Evolutionary conservation across 2,888 invertebrate species (phyloP).

Genomic region (Apotomis betuletana): DNA sequence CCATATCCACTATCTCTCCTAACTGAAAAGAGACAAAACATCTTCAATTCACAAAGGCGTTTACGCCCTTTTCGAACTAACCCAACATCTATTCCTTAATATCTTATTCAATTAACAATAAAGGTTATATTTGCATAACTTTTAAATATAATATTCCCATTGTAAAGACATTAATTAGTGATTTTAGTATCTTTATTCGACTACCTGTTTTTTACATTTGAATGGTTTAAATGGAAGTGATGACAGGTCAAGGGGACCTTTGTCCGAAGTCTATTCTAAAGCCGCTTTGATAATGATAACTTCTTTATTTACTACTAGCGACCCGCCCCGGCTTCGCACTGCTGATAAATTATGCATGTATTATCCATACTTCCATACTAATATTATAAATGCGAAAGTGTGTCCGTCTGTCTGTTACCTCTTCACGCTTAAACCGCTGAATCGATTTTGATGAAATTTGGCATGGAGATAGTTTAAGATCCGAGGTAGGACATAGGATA

Average conservation of each 20-base stretch:
- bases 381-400: no score
- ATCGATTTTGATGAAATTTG: no score
- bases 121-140: neutral
- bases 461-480: no score
- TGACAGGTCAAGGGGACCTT: slow-evolving; percentile 22
- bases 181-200: slow-evolving; percentile 30
- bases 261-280: neutral
- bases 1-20: neutral
- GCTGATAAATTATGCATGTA: no score
- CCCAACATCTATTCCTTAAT: neutral
- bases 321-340: no score
- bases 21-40: neutral
- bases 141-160: neutral
- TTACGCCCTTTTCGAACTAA: neutral
- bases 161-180: slow-evolving; percentile 24
- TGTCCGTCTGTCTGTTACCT: no score
- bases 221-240: slow-evolving; percentile 27
- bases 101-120: neutral
- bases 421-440: no score
- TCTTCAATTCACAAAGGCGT: neutral
- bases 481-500: no score
- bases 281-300: no score
- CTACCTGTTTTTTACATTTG: slow-evolving; percentile 28
- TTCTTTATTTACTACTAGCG: no score
- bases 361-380: no score